These are phyloP conservation scores for Chymomyza caudatula DNA, from an alignment of 2,888 invertebrate genomes.

Conservation along the genomic window DNA sequence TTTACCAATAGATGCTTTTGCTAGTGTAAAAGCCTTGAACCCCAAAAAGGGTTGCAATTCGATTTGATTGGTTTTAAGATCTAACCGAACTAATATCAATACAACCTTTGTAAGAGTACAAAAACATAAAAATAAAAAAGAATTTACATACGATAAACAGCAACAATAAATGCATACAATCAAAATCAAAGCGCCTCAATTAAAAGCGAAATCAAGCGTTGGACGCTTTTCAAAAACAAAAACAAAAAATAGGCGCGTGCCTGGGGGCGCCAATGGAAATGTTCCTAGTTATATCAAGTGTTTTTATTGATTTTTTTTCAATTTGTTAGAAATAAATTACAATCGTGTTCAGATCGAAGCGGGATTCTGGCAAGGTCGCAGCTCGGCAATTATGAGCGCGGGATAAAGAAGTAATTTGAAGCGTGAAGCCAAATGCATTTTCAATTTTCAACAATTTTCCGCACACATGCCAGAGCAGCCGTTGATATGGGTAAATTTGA, in stretches of 20 bases:
- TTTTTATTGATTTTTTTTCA: neutral
- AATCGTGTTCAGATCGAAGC: neutral
- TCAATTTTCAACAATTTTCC: conserved; percentile 46
- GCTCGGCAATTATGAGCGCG: neutral
- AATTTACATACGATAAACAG: conserved; percentile 7
- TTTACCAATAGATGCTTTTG: too few relatives aligned
- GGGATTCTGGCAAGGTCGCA: conserved; percentile 17
- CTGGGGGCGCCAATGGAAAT: conserved; percentile 29
- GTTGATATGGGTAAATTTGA: conserved; percentile 19
- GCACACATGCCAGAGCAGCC: conserved; percentile 44
- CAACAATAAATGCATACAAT: conserved; percentile 28
- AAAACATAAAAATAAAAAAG: conserved; percentile 26
- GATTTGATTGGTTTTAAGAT: too few relatives aligned
- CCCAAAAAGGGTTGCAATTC: too few relatives aligned
- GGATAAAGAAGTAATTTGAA: conserved; percentile 14
- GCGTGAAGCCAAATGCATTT: conserved; percentile 33
- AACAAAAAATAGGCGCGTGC: conserved; percentile 8
- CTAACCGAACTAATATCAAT: too few relatives aligned
- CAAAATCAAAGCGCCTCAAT: conserved; percentile 66
- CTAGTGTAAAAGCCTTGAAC: too few relatives aligned
- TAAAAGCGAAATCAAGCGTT: conserved; percentile 32
- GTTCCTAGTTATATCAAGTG: neutral
- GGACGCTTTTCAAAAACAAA: conserved; percentile 23
- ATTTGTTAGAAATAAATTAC: too few relatives aligned
- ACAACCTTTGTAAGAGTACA: neutral